Evolutionary conservation across 1,140 invertebrate species (phyloP), one percentile per base, ranked within the genome.

Genomic region (Vollenhovia emeryi): DNA sequence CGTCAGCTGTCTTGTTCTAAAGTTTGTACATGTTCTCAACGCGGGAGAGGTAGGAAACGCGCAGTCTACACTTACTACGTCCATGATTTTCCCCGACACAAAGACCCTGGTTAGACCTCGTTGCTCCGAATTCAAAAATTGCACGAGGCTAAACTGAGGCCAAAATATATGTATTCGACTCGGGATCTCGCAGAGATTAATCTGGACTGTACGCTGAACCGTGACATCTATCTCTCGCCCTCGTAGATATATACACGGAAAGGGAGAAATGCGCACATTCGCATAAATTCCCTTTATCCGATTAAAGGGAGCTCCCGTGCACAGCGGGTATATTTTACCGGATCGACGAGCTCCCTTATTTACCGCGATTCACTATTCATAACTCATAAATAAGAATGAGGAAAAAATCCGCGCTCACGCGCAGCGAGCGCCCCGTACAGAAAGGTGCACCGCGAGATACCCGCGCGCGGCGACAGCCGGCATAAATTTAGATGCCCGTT

Each of bases 211-310:
- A n/a, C 30, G n/a, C 18, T 24, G 30, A 45, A 52, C 27, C n/a
- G 18, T 66, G 24, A 62, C n/a, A 21, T 78, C 43, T 13, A 43
- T 66, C 21, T 24, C 15, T 18, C 62, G 15, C 40, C 27, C 8
- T 8, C 7, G 75, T 48, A 27, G 11, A 18, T 48, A 18, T 52
- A n/a, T 6, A n/a, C n/a, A n/a, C n/a, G n/a, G 15, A 40, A 66
- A 36, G 5, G 27, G 8, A 66, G 15, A 60, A 27, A 27, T 59
- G 43, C n/a, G n/a, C 8, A 66, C 57, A 48, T 27, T 48, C 40
- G 75, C n/a, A 78, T 78, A 66, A 66, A 78, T 78, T 78, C 13
- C 21, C 36, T 66, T 79, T 79, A 68, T 79, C 75, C 43, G 75
- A 79, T 79, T 79, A 79, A 79, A 68, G 40, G 11, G 11, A 45